Conservation (phyloP, 2,888 invertebrate species). For the Eucera pruinosa region DNA sequence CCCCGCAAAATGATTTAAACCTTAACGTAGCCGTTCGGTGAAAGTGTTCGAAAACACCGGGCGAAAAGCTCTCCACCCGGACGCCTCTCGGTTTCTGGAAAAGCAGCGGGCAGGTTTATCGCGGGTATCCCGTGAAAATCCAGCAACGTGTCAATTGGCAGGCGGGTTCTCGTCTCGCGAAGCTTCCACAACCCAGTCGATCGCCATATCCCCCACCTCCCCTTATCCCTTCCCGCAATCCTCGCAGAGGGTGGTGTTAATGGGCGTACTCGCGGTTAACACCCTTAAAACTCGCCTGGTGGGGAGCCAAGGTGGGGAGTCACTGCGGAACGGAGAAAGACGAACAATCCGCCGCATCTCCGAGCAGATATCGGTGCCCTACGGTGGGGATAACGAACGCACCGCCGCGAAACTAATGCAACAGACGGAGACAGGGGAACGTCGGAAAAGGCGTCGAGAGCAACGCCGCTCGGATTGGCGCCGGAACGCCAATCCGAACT, state of each 20-base stretch:
- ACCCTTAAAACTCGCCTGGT: constrained; percentile 74
- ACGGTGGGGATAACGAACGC: constrained; percentile 57
- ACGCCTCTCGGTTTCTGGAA: not conserved
- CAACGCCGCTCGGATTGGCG: constrained; percentile 85
- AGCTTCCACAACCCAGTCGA: constrained; percentile 66
- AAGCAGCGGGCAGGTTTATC: constrained; percentile 5
- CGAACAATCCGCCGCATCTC: constrained; percentile 40
- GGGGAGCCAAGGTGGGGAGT: constrained; percentile 52
- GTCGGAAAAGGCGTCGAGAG: constrained; percentile 85
- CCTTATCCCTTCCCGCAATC: constrained; percentile 36
- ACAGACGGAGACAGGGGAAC: constrained; percentile 68
- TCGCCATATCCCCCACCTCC: constrained; percentile 36
- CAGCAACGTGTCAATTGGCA: constrained; percentile 59
- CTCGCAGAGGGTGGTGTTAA: constrained; percentile 80
- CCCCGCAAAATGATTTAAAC: too few species aligned
- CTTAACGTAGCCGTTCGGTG: too few species aligned
- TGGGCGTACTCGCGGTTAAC: constrained; percentile 85
- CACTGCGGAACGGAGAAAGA: constrained; percentile 19
- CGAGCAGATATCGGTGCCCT: not conserved
- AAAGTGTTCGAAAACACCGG: too few species aligned
- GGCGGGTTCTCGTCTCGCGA: constrained; percentile 50
- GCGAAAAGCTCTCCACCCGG: too few species aligned
- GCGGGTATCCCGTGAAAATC: constrained; percentile 52
- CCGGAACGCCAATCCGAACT: constrained; percentile 83
- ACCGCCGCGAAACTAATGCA: constrained; percentile 11